These are phyloP conservation scores for Leucophora obtusa DNA, from an alignment of 2,888 invertebrate genomes.

Conservation along the genomic window DNA sequence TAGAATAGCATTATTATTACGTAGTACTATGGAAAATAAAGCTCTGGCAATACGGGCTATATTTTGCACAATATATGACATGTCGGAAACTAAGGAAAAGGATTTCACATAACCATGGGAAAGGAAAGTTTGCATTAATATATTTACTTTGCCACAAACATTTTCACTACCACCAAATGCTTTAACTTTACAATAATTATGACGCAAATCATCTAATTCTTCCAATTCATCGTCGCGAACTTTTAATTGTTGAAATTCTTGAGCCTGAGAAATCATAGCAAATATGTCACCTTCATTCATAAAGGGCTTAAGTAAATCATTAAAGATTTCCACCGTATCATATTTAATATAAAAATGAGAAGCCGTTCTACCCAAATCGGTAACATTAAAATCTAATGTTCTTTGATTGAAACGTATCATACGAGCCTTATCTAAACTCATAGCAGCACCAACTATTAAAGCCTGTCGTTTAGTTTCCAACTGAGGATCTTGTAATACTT, in stretches of 20 bases:
- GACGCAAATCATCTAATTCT: slow-evolving; percentile 89
- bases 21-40: slow-evolving; percentile 94
- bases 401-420: slow-evolving; percentile 95
- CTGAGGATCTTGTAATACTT: slow-evolving; percentile 87
- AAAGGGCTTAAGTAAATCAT: slow-evolving; percentile 87
- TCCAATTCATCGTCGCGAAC: slow-evolving; percentile 96
- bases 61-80: slow-evolving; percentile 83
- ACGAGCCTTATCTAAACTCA: slow-evolving; percentile 91
- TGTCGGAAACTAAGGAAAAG: slow-evolving; percentile 77
- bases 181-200: slow-evolving; percentile 86
- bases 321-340: slow-evolving; percentile 95
- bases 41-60: slow-evolving; percentile 93
- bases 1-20: slow-evolving; percentile 93
- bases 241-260: slow-evolving; percentile 97
- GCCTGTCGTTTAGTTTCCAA: slow-evolving; percentile 88
- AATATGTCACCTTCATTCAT: slow-evolving; percentile 93
- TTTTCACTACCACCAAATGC: slow-evolving; percentile 92
- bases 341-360: slow-evolving; percentile 98
- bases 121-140: slow-evolving; percentile 93
- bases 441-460: slow-evolving; percentile 88
- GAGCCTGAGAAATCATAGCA: slow-evolving; percentile 93
- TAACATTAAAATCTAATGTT: slow-evolving; percentile 88
- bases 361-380: slow-evolving; percentile 95
- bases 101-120: slow-evolving; percentile 87
- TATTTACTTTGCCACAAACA: slow-evolving; percentile 93